Base-by-base conservation (phyloP, 2,113 vertebrate species). In the Dasyurus viverrinus region DNA sequence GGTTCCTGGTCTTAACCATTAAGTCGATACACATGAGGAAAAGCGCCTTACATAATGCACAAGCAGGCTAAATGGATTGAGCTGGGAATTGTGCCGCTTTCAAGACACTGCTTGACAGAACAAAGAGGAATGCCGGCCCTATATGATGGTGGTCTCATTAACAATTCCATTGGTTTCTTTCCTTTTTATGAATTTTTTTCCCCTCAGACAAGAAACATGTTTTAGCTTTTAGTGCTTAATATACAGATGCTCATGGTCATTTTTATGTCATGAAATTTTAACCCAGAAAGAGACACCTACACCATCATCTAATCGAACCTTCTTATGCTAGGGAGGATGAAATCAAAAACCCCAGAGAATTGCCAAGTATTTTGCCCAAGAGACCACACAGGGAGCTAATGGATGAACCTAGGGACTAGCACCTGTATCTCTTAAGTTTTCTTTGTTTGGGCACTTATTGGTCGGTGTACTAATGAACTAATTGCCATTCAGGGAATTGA, bases 1-100 rank as follows among this genome's bases (percentile, higher is more conserved):
- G 93, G 89, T 92, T 96, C 96, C 93, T 93, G 94, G 12, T 52
- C 96, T 92, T 55, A 76, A 60, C 96, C 25, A 2, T 96, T 95
- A 91, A 27, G 53, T 84, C 89, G 0, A 1, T 1, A 3, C 14
- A 3, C 25, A 1, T 11, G 27, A 27, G n/a, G 3, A 25, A 94
- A 3, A 48, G 6, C n/a, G 0, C 4, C 84, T 0, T 22, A 14
- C 53, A 2, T 89, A 53, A 42, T 36, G 1, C 53, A 26, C 4
- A 0, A n/a, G 47, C 89, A 48, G 91, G 53, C 53, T 50, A 8
- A 0, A 19, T 5, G 0, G 19, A n/a, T 1, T 10, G 25, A n/a
- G 53, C 46, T 8, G 6, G 2, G 2, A 46, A 93, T 54, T 48
- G n/a, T 30, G 0, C 90, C 0, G 0, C 76, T 92, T 50, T 1